Evolutionary conservation across 2,113 vertebrate genomes (phyloP).

Genomic region (Notothenia rossii): DNA sequence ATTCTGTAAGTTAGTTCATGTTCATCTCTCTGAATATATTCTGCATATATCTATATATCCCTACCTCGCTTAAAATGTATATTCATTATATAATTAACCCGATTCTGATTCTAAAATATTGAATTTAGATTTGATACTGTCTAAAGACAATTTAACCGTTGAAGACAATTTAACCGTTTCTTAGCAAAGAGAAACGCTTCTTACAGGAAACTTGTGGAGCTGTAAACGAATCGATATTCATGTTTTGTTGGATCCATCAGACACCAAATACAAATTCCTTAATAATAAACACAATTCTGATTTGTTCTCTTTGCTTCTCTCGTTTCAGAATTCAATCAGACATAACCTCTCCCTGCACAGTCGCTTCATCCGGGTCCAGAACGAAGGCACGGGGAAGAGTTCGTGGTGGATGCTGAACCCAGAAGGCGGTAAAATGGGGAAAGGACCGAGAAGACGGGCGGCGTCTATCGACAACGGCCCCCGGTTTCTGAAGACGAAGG

Average conservation of each 20-base stretch:
- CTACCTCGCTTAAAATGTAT: neutral
- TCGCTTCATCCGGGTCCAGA: constrained; percentile 97
- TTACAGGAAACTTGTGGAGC: too few relatives aligned
- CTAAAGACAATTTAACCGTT: too few relatives aligned
- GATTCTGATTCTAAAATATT: too few relatives aligned
- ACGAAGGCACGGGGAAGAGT: constrained; percentile 97
- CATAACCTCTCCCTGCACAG: constrained; percentile 98
- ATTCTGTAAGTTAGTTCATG: too few relatives aligned
- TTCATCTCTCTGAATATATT: too few relatives aligned
- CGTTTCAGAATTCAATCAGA: constrained; percentile 94
- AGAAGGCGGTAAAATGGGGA: constrained; percentile 95
- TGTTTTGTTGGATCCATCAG: too few relatives aligned
- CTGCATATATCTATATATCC: neutral
- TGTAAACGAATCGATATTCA: too few relatives aligned
- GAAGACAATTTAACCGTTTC: too few relatives aligned
- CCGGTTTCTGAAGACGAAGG: constrained; percentile 93
- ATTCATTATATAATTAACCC: too few relatives aligned
- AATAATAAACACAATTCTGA: neutral
- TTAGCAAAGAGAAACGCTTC: too few relatives aligned
- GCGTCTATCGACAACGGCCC: constrained; percentile 94
- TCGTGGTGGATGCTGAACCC: constrained; percentile 99
- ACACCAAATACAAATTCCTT: too few relatives aligned
- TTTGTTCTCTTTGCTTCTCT: constrained; percentile 35
- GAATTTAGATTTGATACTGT: too few relatives aligned
- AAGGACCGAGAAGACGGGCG: constrained; percentile 91